Percentiles rank a stretch among this genome's conserved stretches.
Conservation (phyloP, 2,113 vertebrate genomes). For the Ia io region DNA sequence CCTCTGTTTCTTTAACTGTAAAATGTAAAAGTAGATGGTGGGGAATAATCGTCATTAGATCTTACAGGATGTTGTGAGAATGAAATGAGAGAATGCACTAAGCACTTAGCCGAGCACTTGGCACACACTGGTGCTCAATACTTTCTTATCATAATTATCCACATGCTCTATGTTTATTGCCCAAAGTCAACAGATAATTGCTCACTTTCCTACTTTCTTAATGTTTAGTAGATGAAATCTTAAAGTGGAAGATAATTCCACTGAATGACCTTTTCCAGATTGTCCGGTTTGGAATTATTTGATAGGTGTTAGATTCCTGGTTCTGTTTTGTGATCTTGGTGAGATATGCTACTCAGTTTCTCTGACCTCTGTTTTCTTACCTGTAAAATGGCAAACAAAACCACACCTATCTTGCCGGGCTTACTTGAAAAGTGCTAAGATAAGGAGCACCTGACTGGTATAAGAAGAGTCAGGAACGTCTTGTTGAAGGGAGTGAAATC, state of each 20-base stretch:
- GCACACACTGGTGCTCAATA: neutral
- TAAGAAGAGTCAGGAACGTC: neutral
- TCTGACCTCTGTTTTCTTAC: neutral
- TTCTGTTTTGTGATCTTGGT: neutral
- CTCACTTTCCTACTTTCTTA: neutral
- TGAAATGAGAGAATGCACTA: neutral
- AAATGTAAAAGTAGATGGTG: neutral
- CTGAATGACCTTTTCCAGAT: neutral
- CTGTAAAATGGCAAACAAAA: neutral
- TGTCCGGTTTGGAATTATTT: neutral
- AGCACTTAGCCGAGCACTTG: neutral
- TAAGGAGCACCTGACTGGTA: neutral
- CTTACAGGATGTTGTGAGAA: neutral
- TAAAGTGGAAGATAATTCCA: neutral
- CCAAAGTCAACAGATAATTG: neutral
- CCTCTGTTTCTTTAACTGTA: neutral
- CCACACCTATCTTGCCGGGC: neutral
- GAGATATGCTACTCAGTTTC: neutral
- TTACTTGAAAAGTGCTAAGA: neutral
- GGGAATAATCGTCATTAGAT: neutral
- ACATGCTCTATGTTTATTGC: neutral
- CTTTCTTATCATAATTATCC: neutral
- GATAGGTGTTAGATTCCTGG: neutral
- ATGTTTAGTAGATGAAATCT: neutral
- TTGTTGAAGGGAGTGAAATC: neutral